A percentile compares a stretch with the other conserved stretches of the same genome.
Evolutionary conservation across 37 sponge, comb jelly and placozoan species (phyloP).

Genomic region (Ianthella basta): DNA sequence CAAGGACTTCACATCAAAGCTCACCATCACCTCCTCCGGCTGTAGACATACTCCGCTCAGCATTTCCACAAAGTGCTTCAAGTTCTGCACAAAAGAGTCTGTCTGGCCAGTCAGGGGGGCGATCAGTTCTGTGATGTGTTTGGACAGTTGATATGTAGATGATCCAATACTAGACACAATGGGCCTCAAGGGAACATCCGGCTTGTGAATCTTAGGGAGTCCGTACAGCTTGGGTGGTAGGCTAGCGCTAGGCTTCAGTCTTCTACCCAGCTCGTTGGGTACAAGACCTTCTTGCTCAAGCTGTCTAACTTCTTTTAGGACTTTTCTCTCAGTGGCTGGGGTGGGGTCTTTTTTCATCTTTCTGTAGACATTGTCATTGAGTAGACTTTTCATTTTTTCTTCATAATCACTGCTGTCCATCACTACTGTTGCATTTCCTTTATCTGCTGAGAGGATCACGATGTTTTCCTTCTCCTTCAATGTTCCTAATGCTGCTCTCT

Average conservation of each 20-base stretch:
- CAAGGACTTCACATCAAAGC: slow-evolving; percentile 4
- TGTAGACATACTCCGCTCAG: background rate
- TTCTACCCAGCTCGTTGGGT: background rate
- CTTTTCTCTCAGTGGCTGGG: slow-evolving; percentile 8
- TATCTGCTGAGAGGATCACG: slow-evolving; percentile 6
- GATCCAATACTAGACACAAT: slow-evolving; percentile 8
- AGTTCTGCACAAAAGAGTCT: background rate
- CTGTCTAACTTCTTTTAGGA: too few species aligned
- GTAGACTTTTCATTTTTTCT: background rate
- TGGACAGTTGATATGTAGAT: background rate
- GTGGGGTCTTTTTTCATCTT: slow-evolving; percentile 25
- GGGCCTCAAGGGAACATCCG: background rate
- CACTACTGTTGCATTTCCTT: slow-evolving; percentile 29
- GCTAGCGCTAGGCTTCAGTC: background rate
- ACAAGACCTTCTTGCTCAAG: background rate
- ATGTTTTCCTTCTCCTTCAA: slow-evolving; percentile 3
- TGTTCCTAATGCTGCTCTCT: background rate
- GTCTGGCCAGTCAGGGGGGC: slow-evolving; percentile 3
- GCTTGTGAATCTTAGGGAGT: slow-evolving; percentile 16
- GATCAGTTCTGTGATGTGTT: background rate
- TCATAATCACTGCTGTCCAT: background rate
- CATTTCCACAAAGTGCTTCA: slow-evolving; percentile 1
- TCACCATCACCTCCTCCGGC: background rate
- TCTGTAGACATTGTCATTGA: background rate
- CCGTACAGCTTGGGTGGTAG: slow-evolving; percentile 4